These are phyloP conservation scores for Okapia johnstoni DNA, from an alignment of 2,113 vertebrate genomes.

Conservation along the genomic window DNA sequence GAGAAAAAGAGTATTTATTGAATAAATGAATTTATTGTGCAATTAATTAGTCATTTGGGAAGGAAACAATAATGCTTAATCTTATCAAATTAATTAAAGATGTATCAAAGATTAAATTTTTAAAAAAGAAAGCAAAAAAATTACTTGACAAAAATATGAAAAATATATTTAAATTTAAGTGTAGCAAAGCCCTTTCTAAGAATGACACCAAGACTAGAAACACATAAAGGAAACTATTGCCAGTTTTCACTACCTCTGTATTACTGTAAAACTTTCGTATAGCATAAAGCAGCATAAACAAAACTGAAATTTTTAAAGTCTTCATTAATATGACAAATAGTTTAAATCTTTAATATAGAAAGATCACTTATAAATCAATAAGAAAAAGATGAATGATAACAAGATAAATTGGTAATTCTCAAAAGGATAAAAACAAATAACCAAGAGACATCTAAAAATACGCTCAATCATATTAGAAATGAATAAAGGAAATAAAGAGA, in stretches of 20 bases:
- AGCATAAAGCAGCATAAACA: not conserved
- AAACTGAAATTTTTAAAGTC: not conserved
- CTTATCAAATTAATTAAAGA: not conserved
- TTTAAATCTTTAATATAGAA: conserved; percentile 14
- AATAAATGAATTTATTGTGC: not conserved
- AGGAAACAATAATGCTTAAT: not conserved
- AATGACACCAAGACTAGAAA: not conserved
- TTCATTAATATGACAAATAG: not conserved
- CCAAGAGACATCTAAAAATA: not conserved
- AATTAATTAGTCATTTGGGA: not conserved
- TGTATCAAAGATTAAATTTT: not conserved
- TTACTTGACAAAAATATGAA: not conserved
- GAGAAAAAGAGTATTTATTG: not conserved
- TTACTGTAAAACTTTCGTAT: not conserved
- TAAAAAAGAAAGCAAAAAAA: not conserved
- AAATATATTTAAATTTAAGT: not conserved
- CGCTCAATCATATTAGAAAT: not conserved
- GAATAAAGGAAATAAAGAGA: not conserved
- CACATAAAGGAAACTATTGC: not conserved
- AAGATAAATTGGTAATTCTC: not conserved
- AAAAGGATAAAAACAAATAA: not conserved
- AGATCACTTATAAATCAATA: not conserved
- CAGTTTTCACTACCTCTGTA: not conserved
- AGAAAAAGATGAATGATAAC: not conserved
- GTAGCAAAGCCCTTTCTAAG: not conserved